These are phyloP conservation scores for Corynorhinus townsendii DNA, from an alignment of 2,113 vertebrate species.

Conservation along the genomic window DNA sequence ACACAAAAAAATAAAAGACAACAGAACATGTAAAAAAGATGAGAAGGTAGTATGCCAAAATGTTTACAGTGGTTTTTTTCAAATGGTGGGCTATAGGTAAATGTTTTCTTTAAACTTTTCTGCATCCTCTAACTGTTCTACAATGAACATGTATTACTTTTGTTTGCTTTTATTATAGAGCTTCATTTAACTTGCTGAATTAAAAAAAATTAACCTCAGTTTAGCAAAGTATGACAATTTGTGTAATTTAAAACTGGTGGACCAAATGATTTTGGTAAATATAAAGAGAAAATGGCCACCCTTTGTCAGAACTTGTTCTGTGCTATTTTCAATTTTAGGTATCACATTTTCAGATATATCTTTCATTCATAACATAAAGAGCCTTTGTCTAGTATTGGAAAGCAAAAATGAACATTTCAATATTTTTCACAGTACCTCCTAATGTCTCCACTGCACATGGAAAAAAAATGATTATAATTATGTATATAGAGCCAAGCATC, in stretches of 20 bases:
- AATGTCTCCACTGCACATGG: neutral
- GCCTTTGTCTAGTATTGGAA: neutral
- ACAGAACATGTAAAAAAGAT: neutral
- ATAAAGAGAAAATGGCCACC: neutral
- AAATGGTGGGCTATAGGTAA: neutral
- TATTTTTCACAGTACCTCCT: neutral
- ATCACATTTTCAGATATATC: neutral
- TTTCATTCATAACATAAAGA: neutral
- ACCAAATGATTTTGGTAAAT: neutral
- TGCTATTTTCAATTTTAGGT: neutral
- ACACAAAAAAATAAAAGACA: neutral
- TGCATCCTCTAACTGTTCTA: neutral
- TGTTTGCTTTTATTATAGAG: neutral
- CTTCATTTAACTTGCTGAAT: neutral
- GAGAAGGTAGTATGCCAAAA: neutral
- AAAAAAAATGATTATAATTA: neutral
- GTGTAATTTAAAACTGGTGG: neutral
- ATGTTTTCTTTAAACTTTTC: neutral
- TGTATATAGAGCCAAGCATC: neutral
- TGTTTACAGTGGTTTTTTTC: neutral
- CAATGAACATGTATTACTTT: neutral
- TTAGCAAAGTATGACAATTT: neutral
- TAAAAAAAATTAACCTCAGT: neutral
- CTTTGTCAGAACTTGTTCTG: neutral
- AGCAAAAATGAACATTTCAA: neutral